Conservation (phyloP, 2,888 invertebrate genomes). For the Ptilodon capucinus region DNA sequence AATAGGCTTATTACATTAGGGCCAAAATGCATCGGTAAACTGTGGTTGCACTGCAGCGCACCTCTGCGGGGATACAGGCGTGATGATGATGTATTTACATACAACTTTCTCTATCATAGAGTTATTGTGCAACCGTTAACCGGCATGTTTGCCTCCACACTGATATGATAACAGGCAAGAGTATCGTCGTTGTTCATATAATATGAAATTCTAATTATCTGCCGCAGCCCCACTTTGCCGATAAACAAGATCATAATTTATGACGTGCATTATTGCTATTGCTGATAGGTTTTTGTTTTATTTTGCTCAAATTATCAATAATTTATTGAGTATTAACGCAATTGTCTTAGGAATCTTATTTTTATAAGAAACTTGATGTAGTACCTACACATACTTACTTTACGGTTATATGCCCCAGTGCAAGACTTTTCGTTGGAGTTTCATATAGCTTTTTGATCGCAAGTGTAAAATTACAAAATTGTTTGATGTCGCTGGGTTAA, state of each 20-base stretch:
- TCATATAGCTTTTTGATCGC: background rate
- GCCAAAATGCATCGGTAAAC: no score
- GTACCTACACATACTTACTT: no score
- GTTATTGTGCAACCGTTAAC: background rate
- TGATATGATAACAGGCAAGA: conserved; percentile 17
- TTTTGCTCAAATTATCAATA: background rate
- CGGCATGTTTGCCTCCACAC: conserved; percentile 18
- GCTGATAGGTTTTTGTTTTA: background rate
- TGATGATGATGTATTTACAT: no score
- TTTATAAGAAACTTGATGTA: background rate
- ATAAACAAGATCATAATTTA: conserved; percentile 9
- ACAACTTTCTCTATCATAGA: background rate
- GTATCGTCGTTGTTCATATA: conserved; percentile 4
- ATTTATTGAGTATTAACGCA: background rate
- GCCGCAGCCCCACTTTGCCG: conserved; percentile 10
- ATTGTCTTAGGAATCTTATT: background rate
- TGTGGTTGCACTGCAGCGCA: no score
- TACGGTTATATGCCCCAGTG: background rate
- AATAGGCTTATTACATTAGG: no score
- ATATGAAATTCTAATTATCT: conserved; percentile 12
- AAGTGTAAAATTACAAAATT: no score
- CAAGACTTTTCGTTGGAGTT: background rate
- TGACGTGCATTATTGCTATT: background rate
- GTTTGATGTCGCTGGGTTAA: no score
- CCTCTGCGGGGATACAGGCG: no score